phyloP scores from a whole-genome alignment of 2,797 vertebrate genomes.

The Myotis vivesi region DNA sequence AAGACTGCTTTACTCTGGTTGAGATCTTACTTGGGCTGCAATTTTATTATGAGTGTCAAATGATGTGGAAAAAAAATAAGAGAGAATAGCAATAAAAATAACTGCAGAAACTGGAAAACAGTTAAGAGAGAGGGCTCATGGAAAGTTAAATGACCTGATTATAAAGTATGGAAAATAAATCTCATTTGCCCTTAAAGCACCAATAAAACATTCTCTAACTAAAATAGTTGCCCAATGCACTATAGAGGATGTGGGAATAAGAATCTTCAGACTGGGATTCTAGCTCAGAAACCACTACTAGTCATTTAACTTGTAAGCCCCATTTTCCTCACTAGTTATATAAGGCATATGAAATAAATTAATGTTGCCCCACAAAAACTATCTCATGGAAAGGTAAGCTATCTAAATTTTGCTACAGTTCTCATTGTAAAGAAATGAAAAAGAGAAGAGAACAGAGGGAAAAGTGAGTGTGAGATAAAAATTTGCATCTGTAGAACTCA shows the following conservation, averaged over 20 bases:
- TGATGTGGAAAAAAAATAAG: neutral
- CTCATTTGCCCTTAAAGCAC: neutral
- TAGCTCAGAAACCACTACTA: neutral
- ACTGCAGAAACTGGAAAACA: constrained; percentile 27
- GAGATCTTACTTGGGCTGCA: neutral
- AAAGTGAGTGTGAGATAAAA: neutral
- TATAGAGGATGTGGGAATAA: neutral
- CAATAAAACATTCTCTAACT: neutral
- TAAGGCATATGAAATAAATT: neutral
- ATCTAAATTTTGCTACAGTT: neutral
- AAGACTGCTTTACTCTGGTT: neutral
- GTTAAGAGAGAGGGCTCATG: neutral
- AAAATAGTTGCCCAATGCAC: neutral
- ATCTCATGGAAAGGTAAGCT: neutral
- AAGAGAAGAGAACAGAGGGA: neutral
- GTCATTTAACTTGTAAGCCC: neutral
- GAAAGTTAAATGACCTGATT: neutral
- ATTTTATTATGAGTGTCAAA: neutral
- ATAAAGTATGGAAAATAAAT: neutral
- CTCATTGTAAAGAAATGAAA: neutral
- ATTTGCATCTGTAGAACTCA: neutral
- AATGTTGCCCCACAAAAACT: neutral
- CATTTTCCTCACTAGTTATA: neutral
- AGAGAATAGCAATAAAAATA: neutral
- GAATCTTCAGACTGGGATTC: neutral